Conservation (phyloP, 2,888 invertebrate genomes). For the Lumbricus terrestris region DNA sequence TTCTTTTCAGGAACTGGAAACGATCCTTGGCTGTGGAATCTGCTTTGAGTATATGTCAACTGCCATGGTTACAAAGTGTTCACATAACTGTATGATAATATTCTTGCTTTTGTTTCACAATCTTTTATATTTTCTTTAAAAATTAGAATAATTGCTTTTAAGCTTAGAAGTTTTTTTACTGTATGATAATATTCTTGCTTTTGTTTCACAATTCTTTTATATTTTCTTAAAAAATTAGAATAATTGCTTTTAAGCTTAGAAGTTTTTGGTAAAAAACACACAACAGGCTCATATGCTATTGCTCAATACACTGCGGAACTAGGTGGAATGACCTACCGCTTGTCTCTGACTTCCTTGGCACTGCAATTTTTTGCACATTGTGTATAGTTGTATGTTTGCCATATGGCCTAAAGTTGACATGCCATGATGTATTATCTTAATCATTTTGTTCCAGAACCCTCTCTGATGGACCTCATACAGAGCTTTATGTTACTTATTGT, state of each 20-base stretch:
- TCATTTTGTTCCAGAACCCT: too few species aligned
- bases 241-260: neutral
- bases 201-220: too few species aligned
- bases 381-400: neutral
- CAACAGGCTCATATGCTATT: too few species aligned
- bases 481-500: neutral
- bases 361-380: too few species aligned
- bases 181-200: slow-evolving; percentile 53
- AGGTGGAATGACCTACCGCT: too few species aligned
- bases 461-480: too few species aligned
- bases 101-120: neutral
- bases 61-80: slow-evolving; percentile 61
- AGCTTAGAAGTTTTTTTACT: slow-evolving; percentile 48
- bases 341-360: too few species aligned
- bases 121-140: too few species aligned
- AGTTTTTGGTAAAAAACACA: neutral
- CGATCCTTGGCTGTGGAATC: slow-evolving; percentile 61
- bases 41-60: slow-evolving; percentile 63
- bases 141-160: neutral
- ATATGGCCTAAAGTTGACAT: too few species aligned
- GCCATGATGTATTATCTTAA: too few species aligned
- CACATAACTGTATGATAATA: slow-evolving; percentile 62
- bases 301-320: too few species aligned
- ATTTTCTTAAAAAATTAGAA: too few species aligned
- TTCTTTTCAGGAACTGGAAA: slow-evolving; percentile 60